Percentiles rank a stretch among this genome's conserved stretches.
Conservation (phyloP, 1,140 invertebrate species). For the Drosophila arizonae region DNA sequence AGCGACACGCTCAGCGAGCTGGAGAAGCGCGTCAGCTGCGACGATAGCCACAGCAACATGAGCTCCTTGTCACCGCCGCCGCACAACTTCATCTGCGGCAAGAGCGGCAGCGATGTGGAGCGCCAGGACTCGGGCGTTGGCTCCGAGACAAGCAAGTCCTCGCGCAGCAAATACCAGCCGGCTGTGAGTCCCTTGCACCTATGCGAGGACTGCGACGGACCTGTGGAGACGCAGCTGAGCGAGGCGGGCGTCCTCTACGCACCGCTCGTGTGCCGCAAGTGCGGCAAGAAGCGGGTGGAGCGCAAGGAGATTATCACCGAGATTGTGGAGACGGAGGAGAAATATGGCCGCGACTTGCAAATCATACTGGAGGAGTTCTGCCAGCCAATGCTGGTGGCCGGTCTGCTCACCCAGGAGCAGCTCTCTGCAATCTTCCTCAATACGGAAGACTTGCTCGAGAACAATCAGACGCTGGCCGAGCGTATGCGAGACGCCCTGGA, state of each 20-base stretch:
- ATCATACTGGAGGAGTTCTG: slow-evolving; percentile 97
- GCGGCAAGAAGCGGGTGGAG: slow-evolving; percentile 93
- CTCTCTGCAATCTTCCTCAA: slow-evolving; percentile 96
- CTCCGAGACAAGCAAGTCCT: slow-evolving; percentile 95
- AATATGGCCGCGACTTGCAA: slow-evolving; percentile 95
- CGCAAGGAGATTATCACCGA: slow-evolving; percentile 97
- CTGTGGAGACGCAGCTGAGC: slow-evolving; percentile 87
- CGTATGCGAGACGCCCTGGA: slow-evolving; percentile 94
- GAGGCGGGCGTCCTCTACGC: slow-evolving; percentile 88
- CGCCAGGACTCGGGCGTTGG: slow-evolving; percentile 96
- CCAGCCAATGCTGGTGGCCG: slow-evolving; percentile 95
- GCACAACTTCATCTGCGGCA: slow-evolving; percentile 67
- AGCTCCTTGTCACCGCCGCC: slow-evolving; percentile 83
- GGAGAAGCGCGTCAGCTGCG: slow-evolving; percentile 70
- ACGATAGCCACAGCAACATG: slow-evolving; percentile 86
- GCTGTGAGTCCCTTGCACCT: slow-evolving; percentile 85
- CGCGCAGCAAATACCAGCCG: slow-evolving; percentile 88
- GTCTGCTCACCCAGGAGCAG: slow-evolving; percentile 91
- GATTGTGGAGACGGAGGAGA: slow-evolving; percentile 98
- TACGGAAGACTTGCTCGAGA: slow-evolving; percentile 94
- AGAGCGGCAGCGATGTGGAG: slow-evolving; percentile 87
- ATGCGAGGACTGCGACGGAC: slow-evolving; percentile 91
- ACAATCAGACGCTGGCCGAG: slow-evolving; percentile 93
- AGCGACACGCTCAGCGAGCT: slow-evolving; percentile 84
- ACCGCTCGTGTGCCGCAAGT: slow-evolving; percentile 93